phyloP scores from a whole-genome alignment of 2,888 invertebrate genomes.

The Anarsia innoxiella region DNA sequence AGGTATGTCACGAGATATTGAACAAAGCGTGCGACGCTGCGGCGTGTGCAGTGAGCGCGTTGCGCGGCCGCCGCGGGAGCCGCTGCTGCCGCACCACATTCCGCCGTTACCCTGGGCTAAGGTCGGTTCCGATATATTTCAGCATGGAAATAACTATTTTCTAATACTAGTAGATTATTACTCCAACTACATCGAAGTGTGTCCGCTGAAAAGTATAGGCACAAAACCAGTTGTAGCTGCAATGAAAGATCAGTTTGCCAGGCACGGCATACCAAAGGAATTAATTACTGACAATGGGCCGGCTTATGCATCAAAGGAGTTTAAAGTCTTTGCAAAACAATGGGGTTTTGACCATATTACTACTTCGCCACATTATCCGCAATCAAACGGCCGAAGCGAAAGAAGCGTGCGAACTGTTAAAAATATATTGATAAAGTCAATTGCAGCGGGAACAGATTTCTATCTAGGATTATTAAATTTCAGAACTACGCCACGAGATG shows the following conservation, averaged over 20 bases:
- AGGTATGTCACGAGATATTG: constrained; percentile 22
- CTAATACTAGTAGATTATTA: constrained; percentile 7
- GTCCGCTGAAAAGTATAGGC: background rate
- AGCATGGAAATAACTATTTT: constrained; percentile 2
- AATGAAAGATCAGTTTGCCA: constrained; percentile 6
- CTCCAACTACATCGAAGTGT: constrained; percentile 6
- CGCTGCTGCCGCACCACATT: background rate
- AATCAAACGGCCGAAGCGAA: constrained; percentile 18
- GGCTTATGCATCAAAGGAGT: constrained; percentile 8
- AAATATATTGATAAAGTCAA: constrained; percentile 11
- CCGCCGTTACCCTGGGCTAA: background rate
- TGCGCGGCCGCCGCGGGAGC: constrained; percentile 9
- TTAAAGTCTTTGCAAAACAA: constrained; percentile 12
- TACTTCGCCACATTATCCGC: constrained; percentile 18
- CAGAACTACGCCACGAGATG: background rate
- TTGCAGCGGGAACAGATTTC: background rate
- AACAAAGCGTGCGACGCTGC: constrained; percentile 20
- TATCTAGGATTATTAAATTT: background rate
- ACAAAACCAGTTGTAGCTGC: background rate
- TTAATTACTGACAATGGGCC: constrained; percentile 6
- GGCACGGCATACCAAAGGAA: constrained; percentile 5
- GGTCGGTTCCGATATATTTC: constrained; percentile 5
- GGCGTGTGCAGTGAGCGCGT: constrained; percentile 15
- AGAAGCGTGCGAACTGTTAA: constrained; percentile 17
- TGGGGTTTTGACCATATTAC: constrained; percentile 17